Conservation (phyloP, 2,797 vertebrate species). For the Aeoliscus strigatus region DNA sequence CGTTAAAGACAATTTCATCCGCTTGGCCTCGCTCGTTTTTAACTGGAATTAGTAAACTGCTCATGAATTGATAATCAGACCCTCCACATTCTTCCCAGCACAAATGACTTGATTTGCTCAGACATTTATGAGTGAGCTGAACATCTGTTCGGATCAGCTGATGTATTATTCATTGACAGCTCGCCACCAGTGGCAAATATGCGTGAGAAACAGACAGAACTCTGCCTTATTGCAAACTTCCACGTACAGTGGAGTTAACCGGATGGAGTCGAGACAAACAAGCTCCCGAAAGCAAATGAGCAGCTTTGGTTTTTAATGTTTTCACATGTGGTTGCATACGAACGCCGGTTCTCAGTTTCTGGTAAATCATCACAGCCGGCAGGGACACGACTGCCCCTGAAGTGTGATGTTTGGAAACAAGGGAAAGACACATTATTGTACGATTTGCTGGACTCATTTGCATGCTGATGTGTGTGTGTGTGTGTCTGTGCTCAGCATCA, state of each 20-base stretch:
- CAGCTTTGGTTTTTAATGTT: slow-evolving; percentile 17
- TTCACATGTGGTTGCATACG: slow-evolving; percentile 13
- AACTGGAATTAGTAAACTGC: slow-evolving; percentile 27
- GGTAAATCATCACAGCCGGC: slow-evolving; percentile 21
- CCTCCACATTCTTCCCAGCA: slow-evolving; percentile 22
- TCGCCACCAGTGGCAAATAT: slow-evolving; percentile 44
- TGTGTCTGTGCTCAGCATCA: slow-evolving; percentile 77
- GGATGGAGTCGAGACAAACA: slow-evolving; percentile 17
- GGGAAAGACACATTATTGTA: slow-evolving; percentile 11
- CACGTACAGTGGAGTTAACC: slow-evolving; percentile 12
- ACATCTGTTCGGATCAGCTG: slow-evolving; percentile 37
- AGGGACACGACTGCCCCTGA: slow-evolving; percentile 4
- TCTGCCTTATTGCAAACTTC: neutral
- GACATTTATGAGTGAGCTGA: slow-evolving; percentile 38
- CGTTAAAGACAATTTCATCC: slow-evolving; percentile 38
- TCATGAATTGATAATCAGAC: slow-evolving; percentile 26
- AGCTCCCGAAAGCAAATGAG: slow-evolving; percentile 33
- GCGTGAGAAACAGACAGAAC: slow-evolving; percentile 15
- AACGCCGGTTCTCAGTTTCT: slow-evolving; percentile 18
- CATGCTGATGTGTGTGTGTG: slow-evolving; percentile 46
- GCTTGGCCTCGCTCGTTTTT: slow-evolving; percentile 24
- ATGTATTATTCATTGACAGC: slow-evolving; percentile 36
- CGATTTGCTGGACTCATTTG: slow-evolving; percentile 17
- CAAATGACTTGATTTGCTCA: slow-evolving; percentile 30
- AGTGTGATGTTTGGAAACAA: slow-evolving; percentile 15